phyloP scores from a whole-genome alignment of 2,888 invertebrate species.

The Phymatocera aterrima region DNA sequence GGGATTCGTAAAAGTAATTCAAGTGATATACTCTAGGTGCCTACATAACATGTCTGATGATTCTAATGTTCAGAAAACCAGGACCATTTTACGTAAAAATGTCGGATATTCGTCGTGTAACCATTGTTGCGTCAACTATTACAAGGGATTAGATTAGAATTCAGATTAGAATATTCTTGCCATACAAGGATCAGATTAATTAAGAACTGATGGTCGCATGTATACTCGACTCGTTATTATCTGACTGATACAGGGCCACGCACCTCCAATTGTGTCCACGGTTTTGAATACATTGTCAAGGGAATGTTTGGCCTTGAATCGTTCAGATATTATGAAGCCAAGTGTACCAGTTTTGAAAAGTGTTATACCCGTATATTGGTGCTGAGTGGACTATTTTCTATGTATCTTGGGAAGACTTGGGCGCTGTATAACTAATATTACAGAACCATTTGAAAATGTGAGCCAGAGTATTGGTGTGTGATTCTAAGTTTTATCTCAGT shows the following conservation, averaged over 20 bases:
- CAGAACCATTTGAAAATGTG: background rate
- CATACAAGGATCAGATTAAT: too few relatives aligned
- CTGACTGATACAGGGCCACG: too few relatives aligned
- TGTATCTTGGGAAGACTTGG: background rate
- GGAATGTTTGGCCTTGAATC: too few relatives aligned
- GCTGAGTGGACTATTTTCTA: background rate
- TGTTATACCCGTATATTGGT: slow-evolving; percentile 1
- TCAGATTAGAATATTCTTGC: too few relatives aligned
- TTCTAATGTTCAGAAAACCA: background rate
- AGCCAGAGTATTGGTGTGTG: background rate
- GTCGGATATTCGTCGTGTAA: background rate
- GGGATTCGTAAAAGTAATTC: background rate
- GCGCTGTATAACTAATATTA: background rate
- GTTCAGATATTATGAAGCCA: too few relatives aligned
- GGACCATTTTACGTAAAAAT: slow-evolving; percentile 3
- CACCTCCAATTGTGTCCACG: too few relatives aligned
- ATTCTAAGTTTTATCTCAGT: slow-evolving; percentile 6
- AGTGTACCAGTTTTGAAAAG: background rate
- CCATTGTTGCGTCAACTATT: background rate
- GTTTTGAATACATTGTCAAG: too few relatives aligned
- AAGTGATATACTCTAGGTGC: slow-evolving; percentile 12
- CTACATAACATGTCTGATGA: background rate
- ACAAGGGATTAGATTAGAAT: background rate
- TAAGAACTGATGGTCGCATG: too few relatives aligned
- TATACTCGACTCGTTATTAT: too few relatives aligned